Percentiles rank a stretch among this genome's conserved stretches.
Conservation (phyloP, 1,140 invertebrate species). For the Panagrolaimus sp. region DNA sequence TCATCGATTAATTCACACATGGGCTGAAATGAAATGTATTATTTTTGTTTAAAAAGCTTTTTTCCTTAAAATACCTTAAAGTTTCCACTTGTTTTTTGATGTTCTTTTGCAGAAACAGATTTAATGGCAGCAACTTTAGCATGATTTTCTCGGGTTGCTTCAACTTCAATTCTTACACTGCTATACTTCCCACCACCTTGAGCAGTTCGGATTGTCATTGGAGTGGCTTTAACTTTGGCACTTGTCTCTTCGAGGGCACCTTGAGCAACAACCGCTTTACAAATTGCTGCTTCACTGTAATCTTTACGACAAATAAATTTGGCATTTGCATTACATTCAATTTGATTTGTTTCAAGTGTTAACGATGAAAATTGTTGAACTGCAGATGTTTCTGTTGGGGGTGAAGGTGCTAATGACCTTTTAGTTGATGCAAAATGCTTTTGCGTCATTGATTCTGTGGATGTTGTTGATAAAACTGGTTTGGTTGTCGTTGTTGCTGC, state of each 20-base stretch:
- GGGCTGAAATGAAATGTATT: background rate
- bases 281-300: slow-evolving; percentile 8
- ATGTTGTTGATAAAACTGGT: background rate
- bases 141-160: slow-evolving; percentile 14
- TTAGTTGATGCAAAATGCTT: background rate
- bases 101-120: background rate
- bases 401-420: background rate
- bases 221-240: background rate
- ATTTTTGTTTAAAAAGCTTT: background rate
- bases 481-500: background rate
- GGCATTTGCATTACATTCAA: slow-evolving; percentile 14
- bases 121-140: slow-evolving; percentile 7
- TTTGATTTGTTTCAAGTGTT: background rate
- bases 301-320: slow-evolving; percentile 16
- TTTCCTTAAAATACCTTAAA: background rate
- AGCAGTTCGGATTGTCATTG: background rate
- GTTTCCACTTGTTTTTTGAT: background rate
- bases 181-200: background rate
- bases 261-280: slow-evolving; percentile 9
- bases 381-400: background rate
- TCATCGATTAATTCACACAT: slow-evolving; percentile 15
- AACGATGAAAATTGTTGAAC: background rate
- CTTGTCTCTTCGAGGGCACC: slow-evolving; percentile 1
- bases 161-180: slow-evolving; percentile 7
- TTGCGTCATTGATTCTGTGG: background rate